Base-by-base conservation (phyloP, 2,113 vertebrate genomes). In the Dasypus novemcinctus region DNA sequence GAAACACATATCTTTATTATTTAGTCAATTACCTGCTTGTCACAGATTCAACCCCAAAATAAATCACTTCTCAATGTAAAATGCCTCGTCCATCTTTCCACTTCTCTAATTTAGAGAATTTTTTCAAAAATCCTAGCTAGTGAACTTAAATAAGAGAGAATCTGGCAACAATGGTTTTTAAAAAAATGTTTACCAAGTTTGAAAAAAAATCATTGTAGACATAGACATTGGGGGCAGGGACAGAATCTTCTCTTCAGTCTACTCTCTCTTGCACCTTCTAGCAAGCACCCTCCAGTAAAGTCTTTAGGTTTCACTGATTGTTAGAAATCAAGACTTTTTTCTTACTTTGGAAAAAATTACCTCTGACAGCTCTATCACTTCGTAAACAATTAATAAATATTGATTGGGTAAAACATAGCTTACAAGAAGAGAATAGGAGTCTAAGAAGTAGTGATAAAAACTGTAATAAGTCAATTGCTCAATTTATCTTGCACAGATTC, bases 291-390 rank as follows among this genome's bases (percentile, higher is more conserved):
- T 66, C 61, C 57, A 91, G 38, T 76, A 95, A 85, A 93, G 29
- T 38, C 43, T 31, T 87, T 54, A 33, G 43, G 38, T 79, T 92
- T 93, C 66, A 76, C 27, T 81, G n/a, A 21, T 54, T 90, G 41
- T 83, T 6, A 31, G 23, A 94, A 85, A 68, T 49, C 57, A 68
- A 46, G 54, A 63, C 6, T 20, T 68, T 88, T 81, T 90, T 76
- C 74, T 91, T 90, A 1, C 82, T 94, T 31, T 64, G 12, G 90
- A 97, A 92, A 90, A 41, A 23, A 31, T n/a, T 81, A 80, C 25
- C 71, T 87, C 80, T 41, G 29, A 49, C 41, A 95, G 57, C 12
- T 11, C 21, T 81, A 92, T 88, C 1, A 64, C 57, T 95, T 89
- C 52, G 21, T 85, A 91, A 69, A 9, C 7, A 85, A 36, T 43